Percentiles rank a stretch among this genome's conserved stretches.
phyloP scores from a whole-genome alignment of 2,797 vertebrate species.

The Poecilia velifera region DNA sequence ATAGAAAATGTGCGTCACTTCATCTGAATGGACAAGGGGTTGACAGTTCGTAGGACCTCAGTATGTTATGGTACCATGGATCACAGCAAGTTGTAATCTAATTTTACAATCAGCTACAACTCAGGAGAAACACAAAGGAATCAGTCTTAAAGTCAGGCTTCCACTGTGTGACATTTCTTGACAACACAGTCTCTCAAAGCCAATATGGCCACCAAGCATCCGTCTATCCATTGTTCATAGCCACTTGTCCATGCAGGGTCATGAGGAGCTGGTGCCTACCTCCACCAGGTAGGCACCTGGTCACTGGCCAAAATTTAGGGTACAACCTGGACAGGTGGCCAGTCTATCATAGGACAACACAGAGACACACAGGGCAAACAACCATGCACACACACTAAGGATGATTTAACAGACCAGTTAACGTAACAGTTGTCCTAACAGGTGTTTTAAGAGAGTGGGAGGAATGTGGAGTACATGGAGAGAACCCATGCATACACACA shows the following conservation, averaged over 20 bases:
- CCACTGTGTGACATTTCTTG: no score
- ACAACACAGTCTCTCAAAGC: neutral
- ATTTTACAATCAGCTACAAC: neutral
- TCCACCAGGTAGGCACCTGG: neutral
- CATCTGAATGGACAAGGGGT: conserved; percentile 36
- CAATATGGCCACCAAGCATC: neutral
- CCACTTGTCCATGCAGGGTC: no score
- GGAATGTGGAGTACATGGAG: no score
- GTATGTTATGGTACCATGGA: conserved; percentile 35
- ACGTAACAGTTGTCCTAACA: no score
- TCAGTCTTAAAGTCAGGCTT: neutral
- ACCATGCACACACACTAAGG: no score
- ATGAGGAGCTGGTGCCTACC: neutral
- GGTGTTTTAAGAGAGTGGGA: no score
- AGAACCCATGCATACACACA: no score
- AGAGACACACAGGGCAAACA: no score
- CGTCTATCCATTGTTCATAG: neutral
- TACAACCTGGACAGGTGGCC: neutral
- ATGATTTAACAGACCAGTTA: no score
- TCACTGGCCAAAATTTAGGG: neutral
- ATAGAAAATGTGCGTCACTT: conserved; percentile 27
- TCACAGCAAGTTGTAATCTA: conserved; percentile 16
- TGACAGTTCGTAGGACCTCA: conserved; percentile 15
- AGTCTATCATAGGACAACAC: neutral
- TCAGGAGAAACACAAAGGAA: neutral